phyloP scores from a whole-genome alignment of 1,140 invertebrate genomes.

The Zaprionus taronus region DNA sequence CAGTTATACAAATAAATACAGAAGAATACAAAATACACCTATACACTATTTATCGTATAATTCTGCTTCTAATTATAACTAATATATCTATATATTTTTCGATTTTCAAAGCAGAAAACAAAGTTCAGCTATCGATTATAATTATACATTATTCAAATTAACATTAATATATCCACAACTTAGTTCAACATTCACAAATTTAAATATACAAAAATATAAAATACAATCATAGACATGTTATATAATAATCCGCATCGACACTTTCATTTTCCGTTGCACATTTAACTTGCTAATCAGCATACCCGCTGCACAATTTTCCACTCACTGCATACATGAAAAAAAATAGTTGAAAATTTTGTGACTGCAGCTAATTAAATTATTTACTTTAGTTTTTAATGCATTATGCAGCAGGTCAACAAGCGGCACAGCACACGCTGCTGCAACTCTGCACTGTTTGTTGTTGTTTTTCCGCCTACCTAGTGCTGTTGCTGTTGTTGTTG shows the following conservation, averaged over 20 bases:
- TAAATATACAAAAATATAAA: too few relatives aligned
- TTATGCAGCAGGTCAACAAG: conserved; percentile 40
- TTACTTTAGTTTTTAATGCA: conserved; percentile 56
- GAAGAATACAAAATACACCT: too few relatives aligned
- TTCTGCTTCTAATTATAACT: too few relatives aligned
- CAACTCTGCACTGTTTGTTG: not conserved
- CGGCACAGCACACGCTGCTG: not conserved
- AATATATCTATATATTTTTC: too few relatives aligned
- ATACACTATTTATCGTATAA: too few relatives aligned
- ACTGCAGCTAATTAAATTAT: conserved; percentile 74
- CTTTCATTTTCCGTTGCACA: not conserved
- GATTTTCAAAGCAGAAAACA: too few relatives aligned
- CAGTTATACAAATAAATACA: too few relatives aligned
- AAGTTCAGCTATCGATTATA: too few relatives aligned
- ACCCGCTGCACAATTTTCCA: conserved; percentile 3
- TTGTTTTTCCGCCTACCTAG: conserved; percentile 12
- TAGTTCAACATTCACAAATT: too few relatives aligned
- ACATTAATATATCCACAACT: too few relatives aligned
- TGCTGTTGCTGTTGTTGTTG: conserved; percentile 4
- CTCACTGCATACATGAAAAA: conserved; percentile 14
- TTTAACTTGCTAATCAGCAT: not conserved
- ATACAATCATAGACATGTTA: too few relatives aligned
- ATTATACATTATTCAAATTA: too few relatives aligned
- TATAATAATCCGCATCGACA: not conserved
- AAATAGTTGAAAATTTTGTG: conserved; percentile 31